These are phyloP conservation scores for Gavialis gangeticus DNA, from an alignment of 2,113 vertebrate species.

Conservation along the genomic window DNA sequence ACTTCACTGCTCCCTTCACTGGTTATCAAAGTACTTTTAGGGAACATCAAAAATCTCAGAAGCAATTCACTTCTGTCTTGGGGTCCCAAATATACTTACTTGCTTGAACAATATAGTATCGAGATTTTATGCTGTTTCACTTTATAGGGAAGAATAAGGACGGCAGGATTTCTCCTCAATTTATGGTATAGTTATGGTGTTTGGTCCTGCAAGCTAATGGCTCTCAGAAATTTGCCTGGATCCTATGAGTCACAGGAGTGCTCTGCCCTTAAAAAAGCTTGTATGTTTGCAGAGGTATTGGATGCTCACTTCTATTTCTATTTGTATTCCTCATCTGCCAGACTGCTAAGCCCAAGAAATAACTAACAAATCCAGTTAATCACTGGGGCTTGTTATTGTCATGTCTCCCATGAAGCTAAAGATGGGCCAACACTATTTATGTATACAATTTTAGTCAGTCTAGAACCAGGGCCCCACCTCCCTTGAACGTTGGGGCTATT, in stretches of 20 bases:
- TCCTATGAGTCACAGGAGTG: not conserved
- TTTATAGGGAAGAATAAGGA: not conserved
- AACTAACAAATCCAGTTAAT: not conserved
- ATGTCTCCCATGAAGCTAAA: not conserved
- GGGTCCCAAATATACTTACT: not conserved
- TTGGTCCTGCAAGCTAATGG: not conserved
- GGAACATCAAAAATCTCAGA: not conserved
- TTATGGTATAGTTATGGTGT: not conserved
- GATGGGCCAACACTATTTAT: accelerated
- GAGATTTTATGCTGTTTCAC: not conserved
- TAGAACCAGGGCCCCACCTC: not conserved
- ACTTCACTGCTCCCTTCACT: not conserved
- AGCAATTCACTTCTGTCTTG: not conserved
- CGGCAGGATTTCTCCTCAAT: not conserved
- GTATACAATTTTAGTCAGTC: not conserved
- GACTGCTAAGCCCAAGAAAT: not conserved
- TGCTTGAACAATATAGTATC: not conserved
- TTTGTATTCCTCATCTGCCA: too few relatives aligned
- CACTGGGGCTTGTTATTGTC: not conserved
- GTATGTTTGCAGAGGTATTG: not conserved
- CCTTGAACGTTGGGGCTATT: not conserved
- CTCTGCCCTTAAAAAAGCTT: not conserved
- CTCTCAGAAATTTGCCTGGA: not conserved
- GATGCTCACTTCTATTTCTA: not conserved
- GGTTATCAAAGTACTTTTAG: constrained; percentile 26